Conservation (phyloP, 2,888 invertebrate species). For the Osmoderma eremita region DNA sequence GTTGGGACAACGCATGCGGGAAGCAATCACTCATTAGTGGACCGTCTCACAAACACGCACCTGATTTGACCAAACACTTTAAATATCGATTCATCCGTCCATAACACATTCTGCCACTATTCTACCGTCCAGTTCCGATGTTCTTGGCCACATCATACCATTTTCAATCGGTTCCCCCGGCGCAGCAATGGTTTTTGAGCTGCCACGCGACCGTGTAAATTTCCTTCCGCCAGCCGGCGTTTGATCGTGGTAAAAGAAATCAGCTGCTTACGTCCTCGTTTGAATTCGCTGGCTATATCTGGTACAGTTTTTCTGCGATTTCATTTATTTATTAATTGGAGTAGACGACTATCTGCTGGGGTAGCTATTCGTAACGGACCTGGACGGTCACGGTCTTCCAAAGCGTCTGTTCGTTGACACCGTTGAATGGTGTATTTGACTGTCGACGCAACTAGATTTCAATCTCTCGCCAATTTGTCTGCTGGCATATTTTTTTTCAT, state of each 20-base stretch:
- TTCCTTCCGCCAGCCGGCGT: neutral
- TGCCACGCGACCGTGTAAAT: too few relatives aligned
- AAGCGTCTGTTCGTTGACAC: neutral
- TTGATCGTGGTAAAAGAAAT: neutral
- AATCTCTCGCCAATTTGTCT: neutral
- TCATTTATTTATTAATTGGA: conserved; percentile 19
- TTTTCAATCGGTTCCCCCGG: too few relatives aligned
- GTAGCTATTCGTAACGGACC: neutral
- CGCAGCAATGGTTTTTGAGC: neutral
- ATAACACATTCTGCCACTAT: neutral
- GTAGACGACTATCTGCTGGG: neutral
- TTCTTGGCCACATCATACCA: neutral
- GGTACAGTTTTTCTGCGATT: conserved; percentile 11
- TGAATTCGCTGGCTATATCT: neutral
- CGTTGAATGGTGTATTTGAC: neutral
- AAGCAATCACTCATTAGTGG: neutral
- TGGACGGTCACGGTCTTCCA: conserved; percentile 8
- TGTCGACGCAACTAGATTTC: neutral
- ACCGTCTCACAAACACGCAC: neutral
- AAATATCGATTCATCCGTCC: neutral
- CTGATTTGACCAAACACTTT: neutral
- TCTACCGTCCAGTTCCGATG: conserved; percentile 4
- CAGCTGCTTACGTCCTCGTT: neutral
- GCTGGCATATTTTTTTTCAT: neutral
- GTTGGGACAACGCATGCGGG: neutral